Conservation (phyloP, 1,140 invertebrate species). For the Polyergus mexicanus region DNA sequence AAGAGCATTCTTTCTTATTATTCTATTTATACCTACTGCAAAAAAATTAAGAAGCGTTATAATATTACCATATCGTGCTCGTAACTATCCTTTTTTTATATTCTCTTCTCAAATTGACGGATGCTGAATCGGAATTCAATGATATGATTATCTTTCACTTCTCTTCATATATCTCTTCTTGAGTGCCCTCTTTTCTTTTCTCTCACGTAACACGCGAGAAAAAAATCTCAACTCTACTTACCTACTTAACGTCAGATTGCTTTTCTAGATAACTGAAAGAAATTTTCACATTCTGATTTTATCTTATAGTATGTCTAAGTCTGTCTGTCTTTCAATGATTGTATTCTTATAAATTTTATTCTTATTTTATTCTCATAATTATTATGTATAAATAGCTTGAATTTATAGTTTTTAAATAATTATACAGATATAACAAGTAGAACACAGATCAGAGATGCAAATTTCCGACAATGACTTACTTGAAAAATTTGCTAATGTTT, state of each 20-base stretch:
- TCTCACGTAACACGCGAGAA: slow-evolving; percentile 72
- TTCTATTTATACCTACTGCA: slow-evolving; percentile 5
- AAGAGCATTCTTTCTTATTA: neutral
- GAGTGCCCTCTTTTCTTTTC: slow-evolving; percentile 42
- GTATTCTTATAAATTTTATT: slow-evolving; percentile 2
- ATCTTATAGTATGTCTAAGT: neutral
- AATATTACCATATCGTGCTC: slow-evolving; percentile 7
- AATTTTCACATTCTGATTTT: slow-evolving; percentile 63
- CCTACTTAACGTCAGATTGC: slow-evolving; percentile 75
- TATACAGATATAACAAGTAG: neutral
- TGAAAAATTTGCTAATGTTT: neutral
- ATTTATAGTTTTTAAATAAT: slow-evolving; percentile 3
- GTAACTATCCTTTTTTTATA: slow-evolving; percentile 22
- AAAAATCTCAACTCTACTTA: slow-evolving; percentile 77
- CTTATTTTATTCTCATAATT: neutral
- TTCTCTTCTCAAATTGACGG: slow-evolving; percentile 25
- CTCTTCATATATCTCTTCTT: slow-evolving; percentile 37
- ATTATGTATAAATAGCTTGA: neutral
- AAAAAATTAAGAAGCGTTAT: neutral
- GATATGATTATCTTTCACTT: slow-evolving; percentile 34
- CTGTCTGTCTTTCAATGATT: neutral
- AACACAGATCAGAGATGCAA: neutral
- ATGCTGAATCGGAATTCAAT: slow-evolving; percentile 42
- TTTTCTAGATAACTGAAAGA: slow-evolving; percentile 59
- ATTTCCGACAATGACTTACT: neutral